A percentile compares a stretch with the other conserved stretches of the same genome.
Conservation (phyloP, 2,113 vertebrate species). For the Spilogale gracilis region DNA sequence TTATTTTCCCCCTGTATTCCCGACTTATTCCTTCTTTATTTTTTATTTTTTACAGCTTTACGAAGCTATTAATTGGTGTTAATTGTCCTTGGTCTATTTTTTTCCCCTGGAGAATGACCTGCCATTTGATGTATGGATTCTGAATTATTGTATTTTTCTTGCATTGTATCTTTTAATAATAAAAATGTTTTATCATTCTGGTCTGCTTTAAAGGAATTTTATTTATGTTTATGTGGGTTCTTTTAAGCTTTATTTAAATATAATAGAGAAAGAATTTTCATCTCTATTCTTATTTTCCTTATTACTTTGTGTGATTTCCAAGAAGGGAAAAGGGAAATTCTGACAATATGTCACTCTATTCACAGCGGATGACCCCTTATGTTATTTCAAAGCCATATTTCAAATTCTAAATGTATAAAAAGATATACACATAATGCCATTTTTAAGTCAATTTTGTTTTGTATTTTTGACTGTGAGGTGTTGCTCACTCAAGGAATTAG, state of each 20-base stretch:
- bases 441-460: constrained; percentile 44
- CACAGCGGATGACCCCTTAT: background rate
- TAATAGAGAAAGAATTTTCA: background rate
- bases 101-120: background rate
- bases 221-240: background rate
- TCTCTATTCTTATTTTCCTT: constrained; percentile 15
- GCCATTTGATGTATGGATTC: background rate
- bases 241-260: background rate
- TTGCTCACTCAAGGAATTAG: background rate
- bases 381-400: constrained; percentile 5
- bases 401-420: constrained; percentile 10
- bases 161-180: background rate
- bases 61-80: background rate
- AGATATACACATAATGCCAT: background rate
- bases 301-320: background rate
- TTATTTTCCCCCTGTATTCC: background rate
- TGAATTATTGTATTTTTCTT: background rate
- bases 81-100: background rate
- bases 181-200: background rate
- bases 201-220: background rate
- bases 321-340: background rate
- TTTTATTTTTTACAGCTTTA: background rate
- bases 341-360: background rate
- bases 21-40: background rate
- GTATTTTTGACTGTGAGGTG: background rate